A percentile compares a stretch with the other conserved stretches of the same genome.
phyloP scores from a whole-genome alignment of 30 jellyfish, hydroid and myxozoan genomes.

The Euphysa ruthae region DNA sequence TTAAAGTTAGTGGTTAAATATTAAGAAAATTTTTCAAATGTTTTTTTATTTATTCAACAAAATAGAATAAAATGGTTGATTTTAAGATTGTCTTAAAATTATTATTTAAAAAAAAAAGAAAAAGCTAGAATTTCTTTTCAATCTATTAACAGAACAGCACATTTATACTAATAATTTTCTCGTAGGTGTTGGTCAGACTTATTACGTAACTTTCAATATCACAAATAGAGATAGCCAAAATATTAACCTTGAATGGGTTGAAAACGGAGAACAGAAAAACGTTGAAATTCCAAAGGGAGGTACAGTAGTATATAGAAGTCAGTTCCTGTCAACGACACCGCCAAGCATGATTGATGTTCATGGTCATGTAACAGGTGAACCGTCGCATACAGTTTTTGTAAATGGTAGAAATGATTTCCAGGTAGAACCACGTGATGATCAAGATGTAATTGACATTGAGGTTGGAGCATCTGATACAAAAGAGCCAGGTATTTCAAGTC shows the following conservation, averaged over 20 bases:
- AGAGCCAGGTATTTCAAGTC: too few relatives aligned
- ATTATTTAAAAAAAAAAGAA: too few relatives aligned
- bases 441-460: neutral
- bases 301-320: slow-evolving; percentile 25
- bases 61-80: too few relatives aligned
- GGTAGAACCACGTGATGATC: slow-evolving; percentile 26
- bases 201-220: slow-evolving; percentile 9
- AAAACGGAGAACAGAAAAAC: slow-evolving; percentile 24
- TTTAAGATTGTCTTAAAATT: too few relatives aligned
- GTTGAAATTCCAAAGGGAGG: slow-evolving; percentile 2
- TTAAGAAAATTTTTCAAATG: too few relatives aligned
- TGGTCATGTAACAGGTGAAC: slow-evolving; percentile 12
- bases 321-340: slow-evolving; percentile 15
- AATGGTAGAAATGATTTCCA: slow-evolving; percentile 17
- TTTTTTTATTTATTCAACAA: too few relatives aligned
- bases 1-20: too few relatives aligned
- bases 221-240: slow-evolving; percentile 38
- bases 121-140: too few relatives aligned
- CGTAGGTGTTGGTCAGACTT: slow-evolving; percentile 15
- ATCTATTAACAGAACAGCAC: too few relatives aligned
- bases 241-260: slow-evolving; percentile 52
- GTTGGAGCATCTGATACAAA: too few relatives aligned
- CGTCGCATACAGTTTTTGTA: neutral
- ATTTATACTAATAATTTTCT: too few relatives aligned
- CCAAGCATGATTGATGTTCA: slow-evolving; percentile 15